These are phyloP conservation scores for Druceiella hillmani DNA, from an alignment of 2,888 invertebrate genomes.

Conservation along the genomic window DNA sequence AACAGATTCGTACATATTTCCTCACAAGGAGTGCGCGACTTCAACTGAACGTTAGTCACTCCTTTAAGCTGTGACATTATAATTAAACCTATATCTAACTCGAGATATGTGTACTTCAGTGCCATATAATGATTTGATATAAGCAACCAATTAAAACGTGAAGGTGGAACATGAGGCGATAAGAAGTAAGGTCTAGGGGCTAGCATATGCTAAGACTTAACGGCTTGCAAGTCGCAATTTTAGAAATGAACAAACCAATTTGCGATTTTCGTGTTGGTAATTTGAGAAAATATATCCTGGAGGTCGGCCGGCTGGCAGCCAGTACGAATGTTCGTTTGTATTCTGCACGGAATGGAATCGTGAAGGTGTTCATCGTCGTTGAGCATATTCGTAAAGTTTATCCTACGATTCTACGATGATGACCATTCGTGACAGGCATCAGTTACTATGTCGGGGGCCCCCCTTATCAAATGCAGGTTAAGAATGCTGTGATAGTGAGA, in stretches of 20 bases:
- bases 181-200: slow-evolving; percentile 75
- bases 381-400: slow-evolving; percentile 43
- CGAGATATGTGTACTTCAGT: slow-evolving; percentile 63
- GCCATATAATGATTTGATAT: slow-evolving; percentile 72
- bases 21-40: slow-evolving; percentile 68
- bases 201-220: slow-evolving; percentile 72
- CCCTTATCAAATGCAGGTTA: slow-evolving; percentile 59
- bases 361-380: slow-evolving; percentile 54
- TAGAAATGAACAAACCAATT: slow-evolving; percentile 83
- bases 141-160: slow-evolving; percentile 85
- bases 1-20: slow-evolving; percentile 62
- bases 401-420: slow-evolving; percentile 39
- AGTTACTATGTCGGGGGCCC: slow-evolving; percentile 71
- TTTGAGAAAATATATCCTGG: slow-evolving; percentile 44
- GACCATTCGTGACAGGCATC: slow-evolving; percentile 69
- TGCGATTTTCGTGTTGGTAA: slow-evolving; percentile 44
- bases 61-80: slow-evolving; percentile 77
- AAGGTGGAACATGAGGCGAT: slow-evolving; percentile 73
- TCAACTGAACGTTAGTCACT: slow-evolving; percentile 59
- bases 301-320: slow-evolving; percentile 48
- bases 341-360: slow-evolving; percentile 69
- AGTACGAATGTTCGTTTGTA: slow-evolving; percentile 69
- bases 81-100: slow-evolving; percentile 66
- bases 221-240: slow-evolving; percentile 78
- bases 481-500: slow-evolving; percentile 59